Evolutionary conservation across 2,797 vertebrate species (phyloP), one percentile per base, ranked within the genome.

Genomic region (Hapalemur alaotrensis): DNA sequence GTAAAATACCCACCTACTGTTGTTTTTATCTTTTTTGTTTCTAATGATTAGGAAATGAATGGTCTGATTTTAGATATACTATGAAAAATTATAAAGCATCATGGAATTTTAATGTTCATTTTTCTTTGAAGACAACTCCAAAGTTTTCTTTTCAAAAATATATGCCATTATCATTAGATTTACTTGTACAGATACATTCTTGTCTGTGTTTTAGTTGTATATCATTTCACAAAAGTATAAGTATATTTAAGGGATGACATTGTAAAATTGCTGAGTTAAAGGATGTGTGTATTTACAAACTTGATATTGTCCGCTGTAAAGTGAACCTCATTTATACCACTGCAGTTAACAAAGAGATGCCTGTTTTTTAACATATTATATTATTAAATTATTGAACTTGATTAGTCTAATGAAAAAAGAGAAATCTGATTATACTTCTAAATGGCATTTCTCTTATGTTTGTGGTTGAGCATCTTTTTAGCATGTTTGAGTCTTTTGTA

Each of bases 221-320:
- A 28, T 82, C 32, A 63, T 88, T 91, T 88, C 13, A 83, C 28
- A 12, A 11, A 20, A 69, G 14, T 83, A 20, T 11, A 69, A 57
- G 15, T 46, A 46, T 59, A 38, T 52, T 70, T 43, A 69, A 90
- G 89, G 46, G 43, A 46, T 69, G 86, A 32, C 22, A 54, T 59
- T 93, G 30, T 93, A 52, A 88, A 92, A 61, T 73, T 75, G 9
- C 59, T 88, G 30, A 30, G 73, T 89, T 88, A 67, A 73, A 89
- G 70, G 78, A 18, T 69, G 32, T 78, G 6, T 52, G 35, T 23
- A 59, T 69, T 87, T 87, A 63, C 32, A 54, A 18, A 69, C 20
- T 88, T 38, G 54, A 69, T 89, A 35, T 52, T 80, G 41, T 43
- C 5, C 13, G 46, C 11, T 35, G 25, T 65, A 76, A 48, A 23